phyloP scores from a whole-genome alignment of 1,140 invertebrate genomes.

The Camponotus pennsylvanicus region DNA sequence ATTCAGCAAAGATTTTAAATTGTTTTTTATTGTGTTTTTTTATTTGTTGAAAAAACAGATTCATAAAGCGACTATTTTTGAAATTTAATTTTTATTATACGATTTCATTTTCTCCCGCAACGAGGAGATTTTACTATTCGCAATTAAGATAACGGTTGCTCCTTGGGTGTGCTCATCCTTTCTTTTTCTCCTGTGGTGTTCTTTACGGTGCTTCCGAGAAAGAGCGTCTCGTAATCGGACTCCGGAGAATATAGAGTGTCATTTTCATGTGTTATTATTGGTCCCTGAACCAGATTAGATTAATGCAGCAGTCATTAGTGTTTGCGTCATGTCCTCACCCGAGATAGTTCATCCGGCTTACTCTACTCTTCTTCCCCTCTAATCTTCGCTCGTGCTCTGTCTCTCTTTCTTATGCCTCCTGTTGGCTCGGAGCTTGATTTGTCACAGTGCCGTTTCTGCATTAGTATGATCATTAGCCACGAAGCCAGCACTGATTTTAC shows the following conservation, averaged over 20 bases:
- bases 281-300: conserved; percentile 72
- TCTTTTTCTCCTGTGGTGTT: conserved; percentile 48
- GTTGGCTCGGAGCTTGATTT: conserved; percentile 57
- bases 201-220: conserved; percentile 32
- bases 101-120: not conserved
- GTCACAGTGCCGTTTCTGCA: conserved; percentile 48
- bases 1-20: not conserved
- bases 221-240: conserved; percentile 46
- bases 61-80: not conserved
- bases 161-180: not conserved
- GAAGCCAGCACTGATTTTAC: not conserved
- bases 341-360: conserved; percentile 49
- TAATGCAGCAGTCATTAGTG: conserved; percentile 75
- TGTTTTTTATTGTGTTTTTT: not conserved
- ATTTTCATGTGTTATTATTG: conserved; percentile 75
- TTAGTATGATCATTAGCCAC: conserved; percentile 33
- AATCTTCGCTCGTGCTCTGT: conserved; percentile 31
- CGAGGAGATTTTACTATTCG: not conserved
- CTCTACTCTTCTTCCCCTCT: not conserved
- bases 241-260: conserved; percentile 63
- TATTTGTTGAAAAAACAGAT: not conserved
- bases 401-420: conserved; percentile 27
- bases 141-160: not conserved
- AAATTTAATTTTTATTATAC: not conserved
- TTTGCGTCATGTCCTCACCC: conserved; percentile 68